Conservation (phyloP, 2,888 invertebrate species). For the Lasioglossum leucozonium region DNA sequence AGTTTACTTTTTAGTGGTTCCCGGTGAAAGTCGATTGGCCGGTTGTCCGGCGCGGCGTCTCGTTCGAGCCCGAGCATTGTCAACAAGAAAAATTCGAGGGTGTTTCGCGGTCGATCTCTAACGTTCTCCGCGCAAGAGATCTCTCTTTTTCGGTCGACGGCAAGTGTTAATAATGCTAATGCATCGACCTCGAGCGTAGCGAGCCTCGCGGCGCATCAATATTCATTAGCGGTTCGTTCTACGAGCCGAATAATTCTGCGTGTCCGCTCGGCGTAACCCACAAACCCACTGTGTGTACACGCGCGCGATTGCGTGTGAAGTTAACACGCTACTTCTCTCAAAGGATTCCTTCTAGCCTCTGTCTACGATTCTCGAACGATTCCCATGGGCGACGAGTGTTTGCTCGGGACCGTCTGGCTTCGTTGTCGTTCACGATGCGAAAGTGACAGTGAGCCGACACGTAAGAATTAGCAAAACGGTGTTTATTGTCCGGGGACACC, state of each 20-base stretch:
- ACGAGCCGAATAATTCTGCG: slow-evolving; percentile 72
- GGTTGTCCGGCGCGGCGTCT: not conserved
- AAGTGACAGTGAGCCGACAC: slow-evolving; percentile 11
- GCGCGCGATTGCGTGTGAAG: slow-evolving; percentile 43
- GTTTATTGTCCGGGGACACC: not conserved
- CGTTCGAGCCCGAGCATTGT: not conserved
- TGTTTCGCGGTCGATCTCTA: not conserved
- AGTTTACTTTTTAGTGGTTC: not conserved
- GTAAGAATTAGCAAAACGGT: slow-evolving; percentile 4
- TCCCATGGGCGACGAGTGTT: slow-evolving; percentile 32
- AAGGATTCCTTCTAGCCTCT: slow-evolving; percentile 35
- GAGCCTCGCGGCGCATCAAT: slow-evolving; percentile 69
- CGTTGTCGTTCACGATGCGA: slow-evolving; percentile 20
- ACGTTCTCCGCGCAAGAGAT: slow-evolving; percentile 27
- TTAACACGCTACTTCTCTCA: slow-evolving; percentile 27
- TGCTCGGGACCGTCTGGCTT: slow-evolving; percentile 40
- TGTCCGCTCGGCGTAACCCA: slow-evolving; percentile 65
- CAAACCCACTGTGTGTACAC: slow-evolving; percentile 66
- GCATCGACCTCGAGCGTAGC: slow-evolving; percentile 71
- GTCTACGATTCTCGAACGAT: slow-evolving; percentile 30
- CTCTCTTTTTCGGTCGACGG: slow-evolving; percentile 27
- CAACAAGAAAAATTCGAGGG: not conserved
- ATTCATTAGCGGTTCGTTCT: slow-evolving; percentile 76
- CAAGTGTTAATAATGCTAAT: slow-evolving; percentile 76
- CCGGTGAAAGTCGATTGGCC: not conserved